Conservation (phyloP, 2,113 vertebrate species). For the Corvus hawaiiensis region DNA sequence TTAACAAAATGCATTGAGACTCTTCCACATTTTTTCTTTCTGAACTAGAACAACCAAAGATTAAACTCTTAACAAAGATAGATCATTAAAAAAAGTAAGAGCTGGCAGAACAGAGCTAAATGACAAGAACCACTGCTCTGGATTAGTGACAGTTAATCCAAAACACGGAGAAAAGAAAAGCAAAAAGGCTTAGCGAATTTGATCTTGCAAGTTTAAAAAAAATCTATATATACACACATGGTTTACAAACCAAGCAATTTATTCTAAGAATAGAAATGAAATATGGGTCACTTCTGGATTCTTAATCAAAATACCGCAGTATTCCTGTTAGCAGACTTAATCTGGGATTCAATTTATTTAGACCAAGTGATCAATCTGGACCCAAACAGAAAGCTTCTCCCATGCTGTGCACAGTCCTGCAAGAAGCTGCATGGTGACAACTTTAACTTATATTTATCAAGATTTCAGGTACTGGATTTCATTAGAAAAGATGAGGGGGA, state of each 20-base stretch:
- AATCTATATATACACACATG: not conserved
- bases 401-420: not conserved
- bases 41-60: constrained; percentile 8
- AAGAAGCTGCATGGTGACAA: not conserved
- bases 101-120: constrained; percentile 14
- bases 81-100: not conserved
- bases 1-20: not conserved
- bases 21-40: not conserved
- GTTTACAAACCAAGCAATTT: constrained; percentile 49
- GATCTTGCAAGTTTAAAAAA: constrained; percentile 29
- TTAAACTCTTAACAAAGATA: not conserved
- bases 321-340: constrained; percentile 6
- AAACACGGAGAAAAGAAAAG: not conserved
- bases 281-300: constrained; percentile 41
- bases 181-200: constrained; percentile 21
- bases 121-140: not conserved
- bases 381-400: not conserved
- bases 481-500: not conserved
- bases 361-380: constrained; percentile 22
- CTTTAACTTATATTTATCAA: not conserved
- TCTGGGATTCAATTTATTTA: constrained; percentile 39
- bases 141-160: constrained; percentile 25
- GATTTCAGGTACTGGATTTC: not conserved
- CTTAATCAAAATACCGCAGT: constrained; percentile 42
- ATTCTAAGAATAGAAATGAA: constrained; percentile 32